These are phyloP conservation scores for Cynodonichthys magdalenae DNA, from an alignment of 2,797 vertebrate genomes.

Conservation along the genomic window DNA sequence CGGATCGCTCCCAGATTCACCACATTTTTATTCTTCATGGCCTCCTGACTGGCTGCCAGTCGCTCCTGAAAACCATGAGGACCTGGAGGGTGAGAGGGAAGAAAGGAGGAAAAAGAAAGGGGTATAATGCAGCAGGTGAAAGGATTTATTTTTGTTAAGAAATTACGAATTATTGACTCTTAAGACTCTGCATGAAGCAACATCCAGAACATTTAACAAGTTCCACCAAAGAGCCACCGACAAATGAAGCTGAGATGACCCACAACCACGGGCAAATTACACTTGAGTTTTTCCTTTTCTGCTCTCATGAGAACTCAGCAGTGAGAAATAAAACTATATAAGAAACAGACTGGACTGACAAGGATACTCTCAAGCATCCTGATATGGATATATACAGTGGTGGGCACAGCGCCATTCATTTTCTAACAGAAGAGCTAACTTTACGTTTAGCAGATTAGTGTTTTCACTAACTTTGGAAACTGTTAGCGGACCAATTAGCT, in stretches of 20 bases:
- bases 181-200: slow-evolving; percentile 36
- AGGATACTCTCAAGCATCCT: no score
- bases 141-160: not conserved
- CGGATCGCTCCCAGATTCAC: slow-evolving; percentile 97
- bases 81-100: slow-evolving; percentile 75
- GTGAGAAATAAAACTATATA: not conserved
- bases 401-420: no score
- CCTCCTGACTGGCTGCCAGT: slow-evolving; percentile 90
- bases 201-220: slow-evolving; percentile 46
- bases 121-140: slow-evolving; percentile 20
- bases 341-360: no score
- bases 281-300: slow-evolving; percentile 36
- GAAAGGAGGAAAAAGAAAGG: not conserved
- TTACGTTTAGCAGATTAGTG: no score
- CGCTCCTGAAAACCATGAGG: slow-evolving; percentile 96
- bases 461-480: no score
- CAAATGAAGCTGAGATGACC: slow-evolving; percentile 65
- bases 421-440: no score
- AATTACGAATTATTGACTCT: slow-evolving; percentile 8
- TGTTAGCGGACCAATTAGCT: no score
- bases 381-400: no score
- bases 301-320: not conserved
- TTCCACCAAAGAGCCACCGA: slow-evolving; percentile 44
- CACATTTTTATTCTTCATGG: slow-evolving; percentile 94
- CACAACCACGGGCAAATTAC: slow-evolving; percentile 55